Base-by-base conservation (phyloP, 92 coral and sea anemone genomes). In the Metridium senile region DNA sequence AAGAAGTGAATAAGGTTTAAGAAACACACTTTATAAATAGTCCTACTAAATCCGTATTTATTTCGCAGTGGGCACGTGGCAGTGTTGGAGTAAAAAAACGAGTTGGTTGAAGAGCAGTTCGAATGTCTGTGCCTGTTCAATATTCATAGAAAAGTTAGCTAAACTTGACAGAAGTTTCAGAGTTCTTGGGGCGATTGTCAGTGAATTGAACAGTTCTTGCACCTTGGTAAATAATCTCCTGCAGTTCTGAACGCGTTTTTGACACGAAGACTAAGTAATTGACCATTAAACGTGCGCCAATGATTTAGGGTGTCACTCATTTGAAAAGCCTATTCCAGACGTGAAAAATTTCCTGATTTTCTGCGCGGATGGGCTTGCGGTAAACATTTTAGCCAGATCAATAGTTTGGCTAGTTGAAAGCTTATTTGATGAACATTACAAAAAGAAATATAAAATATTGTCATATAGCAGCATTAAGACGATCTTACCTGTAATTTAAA, bases 51-150 rank as follows among this genome's bases (percentile, higher is more conserved):
- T 75, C 62, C 84, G 78, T 86, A 86, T 89, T 88, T 89, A 87
- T 64, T 72, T 82, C 82, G 59, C 43, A 32, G 61, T 32, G 56
- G 97, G 93, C 97, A 89, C 93, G 97, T 91, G 97, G 84, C 74
- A 66, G n/a, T 66, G 66, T 63, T 74, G 49, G 68, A 66, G 70
- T 54, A 57, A 39, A 39, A 4, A 39, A 39, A n/a, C n/a, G 6
- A 39, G 6, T 13, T 39, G 8, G 49, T 39, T 39, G 6, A 4
- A 13, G 49, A 39, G 13, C 6, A 39, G 49, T 39, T 39, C 13
- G 13, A 13, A 39, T 4, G 13, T 6, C 13, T 39, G 13, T 39
- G 49, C 49, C 21, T 33, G 26, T 32, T 29, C 35, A 71, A 33
- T 58, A 57, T 58, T 73, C 67, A 31, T 71, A 0, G 63, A 45